Evolutionary conservation across 2,888 invertebrate species (phyloP).

Genomic region (Drosophila nr. perissopoda): DNA sequence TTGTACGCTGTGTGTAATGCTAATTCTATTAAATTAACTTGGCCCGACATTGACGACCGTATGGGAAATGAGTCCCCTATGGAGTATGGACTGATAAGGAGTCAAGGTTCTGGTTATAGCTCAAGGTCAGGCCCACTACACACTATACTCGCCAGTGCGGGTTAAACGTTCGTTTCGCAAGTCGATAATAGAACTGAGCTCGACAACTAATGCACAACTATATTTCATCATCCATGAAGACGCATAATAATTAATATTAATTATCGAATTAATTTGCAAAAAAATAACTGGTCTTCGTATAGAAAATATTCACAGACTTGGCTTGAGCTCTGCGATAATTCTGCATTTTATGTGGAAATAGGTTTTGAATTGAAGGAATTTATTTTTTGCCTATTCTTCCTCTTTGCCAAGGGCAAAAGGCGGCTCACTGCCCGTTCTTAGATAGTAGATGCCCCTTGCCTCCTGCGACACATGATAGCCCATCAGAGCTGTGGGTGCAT

Average conservation of each 20-base stretch:
- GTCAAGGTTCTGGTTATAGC: conserved; percentile 55
- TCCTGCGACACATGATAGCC: conserved; percentile 85
- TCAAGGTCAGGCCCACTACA: conserved; percentile 38
- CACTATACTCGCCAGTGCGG: conserved; percentile 15
- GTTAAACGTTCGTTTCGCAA: conserved; percentile 9
- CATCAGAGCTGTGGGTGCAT: conserved; percentile 83
- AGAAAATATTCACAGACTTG: too few relatives aligned
- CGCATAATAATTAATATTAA: conserved; percentile 8
- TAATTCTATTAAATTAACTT: conserved; percentile 63
- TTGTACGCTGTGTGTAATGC: conserved; percentile 36
- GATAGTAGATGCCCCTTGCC: conserved; percentile 85
- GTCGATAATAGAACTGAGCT: conserved; percentile 24
- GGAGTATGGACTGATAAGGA: conserved; percentile 44
- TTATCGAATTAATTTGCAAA: conserved; percentile 1
- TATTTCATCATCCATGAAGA: neutral
- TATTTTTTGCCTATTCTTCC: too few relatives aligned
- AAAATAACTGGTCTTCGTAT: neutral
- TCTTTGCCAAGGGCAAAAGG: conserved; percentile 69
- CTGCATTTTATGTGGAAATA: neutral
- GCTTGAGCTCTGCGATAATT: neutral
- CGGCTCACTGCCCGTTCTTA: conserved; percentile 66
- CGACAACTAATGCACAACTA: neutral
- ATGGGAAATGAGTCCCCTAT: conserved; percentile 39
- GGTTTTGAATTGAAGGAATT: too few relatives aligned
- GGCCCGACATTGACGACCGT: conserved; percentile 36